Evolutionary conservation across 2,797 vertebrate genomes (phyloP).

Genomic region (Denticeps clupeoides): DNA sequence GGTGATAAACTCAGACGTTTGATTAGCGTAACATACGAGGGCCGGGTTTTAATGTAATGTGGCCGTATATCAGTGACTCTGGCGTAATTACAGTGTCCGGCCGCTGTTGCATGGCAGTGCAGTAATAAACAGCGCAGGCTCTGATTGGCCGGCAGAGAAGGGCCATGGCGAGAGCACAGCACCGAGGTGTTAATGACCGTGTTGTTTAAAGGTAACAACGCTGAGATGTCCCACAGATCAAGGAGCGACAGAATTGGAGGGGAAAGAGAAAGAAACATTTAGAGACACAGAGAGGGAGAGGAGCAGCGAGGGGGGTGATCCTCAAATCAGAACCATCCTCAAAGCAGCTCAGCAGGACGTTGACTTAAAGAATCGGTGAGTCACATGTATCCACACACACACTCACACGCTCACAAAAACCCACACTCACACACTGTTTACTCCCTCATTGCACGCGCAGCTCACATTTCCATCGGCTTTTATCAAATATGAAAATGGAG

Average conservation of each 20-base stretch:
- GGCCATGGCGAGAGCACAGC: too few species aligned
- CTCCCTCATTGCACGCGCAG: not conserved
- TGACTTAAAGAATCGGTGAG: conserved; percentile 35
- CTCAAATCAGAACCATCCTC: conserved; percentile 45
- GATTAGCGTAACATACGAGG: too few species aligned
- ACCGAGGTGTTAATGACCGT: conserved; percentile 52
- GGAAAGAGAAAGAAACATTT: conserved; percentile 47
- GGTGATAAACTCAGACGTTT: too few species aligned
- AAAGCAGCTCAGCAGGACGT: conserved; percentile 35
- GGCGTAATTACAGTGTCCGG: too few species aligned
- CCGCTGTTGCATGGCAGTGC: too few species aligned
- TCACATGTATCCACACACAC: conserved; percentile 15
- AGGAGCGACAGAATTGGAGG: conserved; percentile 47
- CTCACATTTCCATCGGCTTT: conserved; percentile 38
- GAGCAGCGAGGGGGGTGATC: conserved; percentile 22
- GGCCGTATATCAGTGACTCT: too few species aligned
- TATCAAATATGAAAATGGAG: conserved; percentile 44
- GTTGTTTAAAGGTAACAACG: conserved; percentile 53
- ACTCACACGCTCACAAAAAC: conserved; percentile 2
- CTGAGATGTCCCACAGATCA: conserved; percentile 44
- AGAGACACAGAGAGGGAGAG: conserved; percentile 23
- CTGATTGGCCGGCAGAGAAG: too few species aligned
- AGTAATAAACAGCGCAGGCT: too few species aligned
- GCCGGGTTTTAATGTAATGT: too few species aligned
- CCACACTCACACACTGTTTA: not conserved